These are phyloP conservation scores for Grammomys surdaster DNA, from an alignment of 2,113 vertebrate species.

Conservation along the genomic window DNA sequence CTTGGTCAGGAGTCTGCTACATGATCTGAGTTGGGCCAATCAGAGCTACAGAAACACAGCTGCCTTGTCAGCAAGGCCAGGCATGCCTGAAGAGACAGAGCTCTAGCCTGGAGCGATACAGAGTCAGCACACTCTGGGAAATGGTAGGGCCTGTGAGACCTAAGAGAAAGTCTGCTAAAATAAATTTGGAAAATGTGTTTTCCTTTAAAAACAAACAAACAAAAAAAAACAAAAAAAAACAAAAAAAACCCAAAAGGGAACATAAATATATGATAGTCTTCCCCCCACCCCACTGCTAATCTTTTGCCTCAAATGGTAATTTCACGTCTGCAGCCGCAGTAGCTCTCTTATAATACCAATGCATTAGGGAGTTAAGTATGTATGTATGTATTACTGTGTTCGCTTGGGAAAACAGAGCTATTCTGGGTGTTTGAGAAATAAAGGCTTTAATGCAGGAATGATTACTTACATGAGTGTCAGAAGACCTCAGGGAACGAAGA, in stretches of 20 bases:
- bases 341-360: neutral
- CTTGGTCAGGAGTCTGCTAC: slow-evolving; percentile 2
- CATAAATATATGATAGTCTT: neutral
- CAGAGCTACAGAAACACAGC: neutral
- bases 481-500: neutral
- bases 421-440: slow-evolving; percentile 18
- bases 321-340: neutral
- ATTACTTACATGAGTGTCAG: neutral
- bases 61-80: neutral
- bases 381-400: neutral
- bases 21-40: neutral
- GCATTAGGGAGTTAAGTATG: neutral
- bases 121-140: neutral
- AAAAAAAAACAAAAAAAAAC: too few species aligned
- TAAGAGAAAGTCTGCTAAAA: slow-evolving; percentile 28
- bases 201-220: neutral
- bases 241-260: too few species aligned
- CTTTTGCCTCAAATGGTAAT: neutral
- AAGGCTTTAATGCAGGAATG: neutral
- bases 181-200: neutral
- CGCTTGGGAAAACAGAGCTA: slow-evolving; percentile 9
- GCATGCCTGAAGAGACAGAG: neutral
- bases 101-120: neutral
- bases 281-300: neutral
- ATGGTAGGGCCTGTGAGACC: neutral